Base-by-base conservation (phyloP, 2,113 vertebrate genomes). In the Gasterosteus aculeatus region DNA sequence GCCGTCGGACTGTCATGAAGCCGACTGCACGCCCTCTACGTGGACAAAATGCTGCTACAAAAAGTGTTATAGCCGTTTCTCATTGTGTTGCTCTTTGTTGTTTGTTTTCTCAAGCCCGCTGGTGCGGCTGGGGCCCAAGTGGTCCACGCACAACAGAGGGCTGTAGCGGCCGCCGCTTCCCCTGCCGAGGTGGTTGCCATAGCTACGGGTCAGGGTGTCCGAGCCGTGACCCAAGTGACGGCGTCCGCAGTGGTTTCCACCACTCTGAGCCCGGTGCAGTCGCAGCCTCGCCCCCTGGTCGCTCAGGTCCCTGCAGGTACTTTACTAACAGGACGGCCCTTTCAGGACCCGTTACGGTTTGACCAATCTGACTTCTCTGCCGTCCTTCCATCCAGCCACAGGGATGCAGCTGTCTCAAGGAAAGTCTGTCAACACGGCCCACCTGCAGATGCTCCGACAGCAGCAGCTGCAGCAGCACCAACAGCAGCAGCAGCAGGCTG, bases 111-210 rank as follows among this genome's bases (percentile, higher is more conserved):
- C 14, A 85, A 98, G 97, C 91, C 94, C 44, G 90, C 94, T 0
- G 94, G 93, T 49, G 93, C 94, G 35, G 80, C 93, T 75, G 80
- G 87, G 82, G 90, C 95, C 3, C 96, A 97, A 86, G 96, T 96
- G 74, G 96, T 96, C 3, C 98, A 98, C 22, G 83, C 95, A 8
- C 98, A 97, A 76, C 97, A 96, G 81, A 94, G 95, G 56, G 39
- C 94, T 0, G 91, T 95, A 0, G 81, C 94, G 0, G 84, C 95
- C 0, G 81, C 95, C 0, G 83, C 94, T 0, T 89, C 95, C 1
- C 90, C 95, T 1, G 85, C 94, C 0, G 97, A 97, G 44, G 93
- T 97, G 73, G 95, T 97, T 35, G 93, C 96, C 65, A 95, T 96
- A 63, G 94, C 95, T 1, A 92, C 96, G 0, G 94, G 95, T 3